Conservation (phyloP, 1,140 invertebrate genomes). For the Aplysia californica region DNA sequence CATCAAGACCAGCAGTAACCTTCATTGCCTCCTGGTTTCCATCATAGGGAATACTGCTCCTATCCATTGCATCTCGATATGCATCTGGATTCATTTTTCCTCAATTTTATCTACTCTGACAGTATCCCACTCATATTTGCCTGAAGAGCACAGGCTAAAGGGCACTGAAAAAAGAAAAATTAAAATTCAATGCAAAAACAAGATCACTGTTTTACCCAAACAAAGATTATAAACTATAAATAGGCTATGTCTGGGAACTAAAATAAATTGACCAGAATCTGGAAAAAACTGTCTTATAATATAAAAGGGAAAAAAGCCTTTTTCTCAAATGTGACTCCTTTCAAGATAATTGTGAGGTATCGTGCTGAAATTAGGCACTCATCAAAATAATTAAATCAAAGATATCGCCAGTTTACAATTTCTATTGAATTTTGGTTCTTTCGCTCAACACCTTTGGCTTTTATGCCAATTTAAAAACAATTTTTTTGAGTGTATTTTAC, state of each 20-base stretch:
- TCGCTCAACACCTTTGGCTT: too few relatives aligned
- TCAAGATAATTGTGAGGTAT: too few relatives aligned
- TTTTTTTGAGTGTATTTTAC: too few relatives aligned
- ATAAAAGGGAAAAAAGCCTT: too few relatives aligned
- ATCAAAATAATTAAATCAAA: too few relatives aligned
- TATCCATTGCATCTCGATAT: background rate
- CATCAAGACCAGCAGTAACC: conserved; percentile 45
- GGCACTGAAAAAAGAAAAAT: background rate
- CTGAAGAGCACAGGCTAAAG: background rate
- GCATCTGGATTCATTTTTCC: conserved; percentile 9
- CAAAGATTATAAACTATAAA: too few relatives aligned
- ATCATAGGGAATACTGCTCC: background rate
- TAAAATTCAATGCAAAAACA: background rate
- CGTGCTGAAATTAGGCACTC: too few relatives aligned
- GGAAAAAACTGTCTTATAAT: background rate
- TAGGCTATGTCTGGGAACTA: background rate
- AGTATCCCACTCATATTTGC: background rate
- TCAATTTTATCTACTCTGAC: background rate
- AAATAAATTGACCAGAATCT: background rate
- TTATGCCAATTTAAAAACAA: too few relatives aligned
- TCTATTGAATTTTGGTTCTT: too few relatives aligned
- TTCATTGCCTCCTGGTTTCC: background rate
- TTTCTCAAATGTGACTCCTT: too few relatives aligned
- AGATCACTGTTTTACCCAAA: background rate
- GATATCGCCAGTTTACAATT: too few relatives aligned